Evolutionary conservation across 2,797 vertebrate genomes (phyloP).

Genomic region (Chaunax sp.): DNA sequence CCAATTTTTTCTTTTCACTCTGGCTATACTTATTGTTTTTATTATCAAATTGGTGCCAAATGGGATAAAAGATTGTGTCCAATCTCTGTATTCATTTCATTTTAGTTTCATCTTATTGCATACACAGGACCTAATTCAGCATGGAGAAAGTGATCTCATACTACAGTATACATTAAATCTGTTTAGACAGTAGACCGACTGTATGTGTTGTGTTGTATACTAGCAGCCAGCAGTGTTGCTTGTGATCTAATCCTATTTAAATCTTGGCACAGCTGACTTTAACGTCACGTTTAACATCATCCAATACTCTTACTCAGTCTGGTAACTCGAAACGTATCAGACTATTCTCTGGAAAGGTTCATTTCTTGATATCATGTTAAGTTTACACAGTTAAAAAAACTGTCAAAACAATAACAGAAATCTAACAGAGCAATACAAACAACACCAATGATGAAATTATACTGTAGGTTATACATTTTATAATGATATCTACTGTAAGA

Average conservation of each 20-base stretch:
- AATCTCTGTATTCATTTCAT: background rate
- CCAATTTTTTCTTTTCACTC: background rate
- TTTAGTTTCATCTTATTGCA: background rate
- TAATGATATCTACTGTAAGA: no score
- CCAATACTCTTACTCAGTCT: background rate
- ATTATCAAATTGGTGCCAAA: background rate
- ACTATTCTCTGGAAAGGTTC: background rate
- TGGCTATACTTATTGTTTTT: background rate
- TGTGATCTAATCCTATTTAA: conserved; percentile 26
- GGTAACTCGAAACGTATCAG: background rate
- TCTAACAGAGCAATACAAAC: background rate
- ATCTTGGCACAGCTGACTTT: background rate
- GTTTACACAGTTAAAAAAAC: background rate
- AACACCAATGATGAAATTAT: background rate
- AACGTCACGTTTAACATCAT: background rate
- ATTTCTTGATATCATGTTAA: background rate
- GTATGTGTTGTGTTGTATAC: background rate
- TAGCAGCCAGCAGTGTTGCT: background rate
- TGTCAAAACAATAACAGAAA: background rate
- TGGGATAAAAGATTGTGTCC: background rate
- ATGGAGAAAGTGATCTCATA: background rate
- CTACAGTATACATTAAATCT: background rate
- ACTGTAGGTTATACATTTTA: no score
- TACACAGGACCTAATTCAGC: background rate
- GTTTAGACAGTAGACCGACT: background rate